A percentile compares a stretch with the other conserved stretches of the same genome.
phyloP scores from a whole-genome alignment of 1,140 invertebrate genomes.

The Solenopsis invicta region DNA sequence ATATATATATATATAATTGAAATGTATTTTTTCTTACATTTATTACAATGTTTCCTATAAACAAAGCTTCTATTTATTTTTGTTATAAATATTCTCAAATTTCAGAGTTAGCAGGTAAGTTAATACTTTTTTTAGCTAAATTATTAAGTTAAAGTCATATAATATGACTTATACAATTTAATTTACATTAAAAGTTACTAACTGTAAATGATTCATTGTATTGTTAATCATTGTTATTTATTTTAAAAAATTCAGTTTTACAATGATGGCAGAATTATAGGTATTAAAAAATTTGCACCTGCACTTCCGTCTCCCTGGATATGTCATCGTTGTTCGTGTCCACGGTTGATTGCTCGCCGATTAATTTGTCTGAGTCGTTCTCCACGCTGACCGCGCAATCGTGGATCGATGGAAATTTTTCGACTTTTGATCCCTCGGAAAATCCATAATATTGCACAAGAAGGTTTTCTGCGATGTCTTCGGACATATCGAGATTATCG shows the following conservation, averaged over 20 bases:
- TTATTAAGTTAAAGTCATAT: too few species aligned
- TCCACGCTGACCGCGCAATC: conserved; percentile 29
- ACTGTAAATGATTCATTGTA: not conserved
- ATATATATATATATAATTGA: too few species aligned
- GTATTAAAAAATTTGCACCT: conserved; percentile 14
- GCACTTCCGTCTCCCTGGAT: conserved; percentile 6
- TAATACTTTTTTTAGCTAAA: too few species aligned
- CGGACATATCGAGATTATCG: conserved; percentile 42
- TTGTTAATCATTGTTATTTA: not conserved
- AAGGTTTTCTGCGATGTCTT: conserved; percentile 43
- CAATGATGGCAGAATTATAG: not conserved
- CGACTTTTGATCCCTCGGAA: not conserved
- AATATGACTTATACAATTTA: too few species aligned
- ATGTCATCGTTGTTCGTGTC: conserved; percentile 17
- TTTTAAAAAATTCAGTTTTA: not conserved
- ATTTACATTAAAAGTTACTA: too few species aligned
- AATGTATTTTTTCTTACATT: not conserved
- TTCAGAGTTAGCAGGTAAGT: not conserved
- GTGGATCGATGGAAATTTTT: conserved; percentile 58
- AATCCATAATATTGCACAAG: conserved; percentile 66
- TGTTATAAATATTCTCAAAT: not conserved
- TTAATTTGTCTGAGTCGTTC: conserved; percentile 15
- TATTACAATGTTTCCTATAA: not conserved
- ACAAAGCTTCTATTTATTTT: conserved; percentile 1
- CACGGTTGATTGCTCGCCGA: conserved; percentile 39